Evolutionary conservation across 2,797 vertebrate species (phyloP), one percentile per base, ranked within the genome.

Genomic region (Staurois parvus): DNA sequence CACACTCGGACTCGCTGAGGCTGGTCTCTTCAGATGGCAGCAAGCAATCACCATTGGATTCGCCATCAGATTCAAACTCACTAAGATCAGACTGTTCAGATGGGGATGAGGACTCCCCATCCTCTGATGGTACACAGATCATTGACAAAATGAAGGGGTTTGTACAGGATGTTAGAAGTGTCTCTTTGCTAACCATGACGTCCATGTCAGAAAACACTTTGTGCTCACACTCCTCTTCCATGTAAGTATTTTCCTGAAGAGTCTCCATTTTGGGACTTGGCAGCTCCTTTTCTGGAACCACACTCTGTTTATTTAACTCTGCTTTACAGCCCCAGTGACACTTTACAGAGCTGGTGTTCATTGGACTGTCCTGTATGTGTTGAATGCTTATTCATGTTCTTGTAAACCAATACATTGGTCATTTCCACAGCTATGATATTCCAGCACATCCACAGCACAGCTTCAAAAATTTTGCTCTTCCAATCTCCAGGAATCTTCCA

Each of bases 111-210:
- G 30, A 56, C 24, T 79, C 76, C 0, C 74, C 28, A 4, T 89
- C 67, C 19, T 89, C 70, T 21, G 28, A 73, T 26, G 89, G 85
- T 2, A 3, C 52, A 29, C 29, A 81, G 24, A 81, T 77, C 84
- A 87, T 84, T 64, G 82, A 83, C 11, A 88, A n/a, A 67, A 87
- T 67, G 0, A 66, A 12, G 34, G 88, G 12, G 29, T 76, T 85
- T 24, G n/a, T 73, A 85, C 84, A 64, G 7, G 26, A 74, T 2
- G 48, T 30, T 32, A 66, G 28, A 17, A n/a, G 4, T 28, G 72
- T 1, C 34, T 80, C 72, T 30, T 15, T 24, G 72, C 13, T 28
- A 29, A 67, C 19, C 7, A 66, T 26, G n/a, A 13, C 1, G 2
- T 21, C 10, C 17, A 48, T 37, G 24, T 30, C 64, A 42, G 40